phyloP scores from a whole-genome alignment of 2,888 invertebrate species.

The Tetheella fluctuosa region DNA sequence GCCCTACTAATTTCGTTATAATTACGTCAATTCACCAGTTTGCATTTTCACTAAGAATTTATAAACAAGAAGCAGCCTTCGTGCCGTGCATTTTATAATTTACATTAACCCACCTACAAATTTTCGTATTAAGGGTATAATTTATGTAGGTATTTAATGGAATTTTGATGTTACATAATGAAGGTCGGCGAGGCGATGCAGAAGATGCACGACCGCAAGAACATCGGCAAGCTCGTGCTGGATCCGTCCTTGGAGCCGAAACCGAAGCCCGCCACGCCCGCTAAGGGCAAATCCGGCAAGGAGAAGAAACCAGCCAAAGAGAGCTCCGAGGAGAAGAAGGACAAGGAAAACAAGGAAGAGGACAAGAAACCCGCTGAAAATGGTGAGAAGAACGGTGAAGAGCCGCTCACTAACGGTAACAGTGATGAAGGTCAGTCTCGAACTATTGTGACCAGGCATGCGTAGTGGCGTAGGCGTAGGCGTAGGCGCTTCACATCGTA shows the following conservation, averaged over 20 bases:
- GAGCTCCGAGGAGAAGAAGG: slow-evolving; percentile 88
- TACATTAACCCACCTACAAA: not conserved
- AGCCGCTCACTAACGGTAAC: slow-evolving; percentile 81
- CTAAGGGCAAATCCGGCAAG: slow-evolving; percentile 89
- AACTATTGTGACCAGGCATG: slow-evolving; percentile 66
- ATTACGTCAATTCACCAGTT: not conserved
- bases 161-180: not conserved
- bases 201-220: slow-evolving; percentile 96
- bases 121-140: not conserved
- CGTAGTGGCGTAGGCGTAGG: slow-evolving; percentile 65
- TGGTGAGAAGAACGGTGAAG: slow-evolving; percentile 80
- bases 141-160: not conserved
- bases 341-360: slow-evolving; percentile 83
- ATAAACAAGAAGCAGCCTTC: not conserved
- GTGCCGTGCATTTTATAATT: not conserved
- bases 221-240: slow-evolving; percentile 93
- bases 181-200: slow-evolving; percentile 95
- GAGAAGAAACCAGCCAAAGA: slow-evolving; percentile 87
- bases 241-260: slow-evolving; percentile 92
- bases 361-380: slow-evolving; percentile 77
- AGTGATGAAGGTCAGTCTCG: slow-evolving; percentile 83
- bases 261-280: slow-evolving; percentile 91
- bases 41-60: not conserved
- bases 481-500: slow-evolving; percentile 63
- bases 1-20: not conserved